Conservation (phyloP, 1,140 invertebrate species). For the Hydropsyche tenuis region DNA sequence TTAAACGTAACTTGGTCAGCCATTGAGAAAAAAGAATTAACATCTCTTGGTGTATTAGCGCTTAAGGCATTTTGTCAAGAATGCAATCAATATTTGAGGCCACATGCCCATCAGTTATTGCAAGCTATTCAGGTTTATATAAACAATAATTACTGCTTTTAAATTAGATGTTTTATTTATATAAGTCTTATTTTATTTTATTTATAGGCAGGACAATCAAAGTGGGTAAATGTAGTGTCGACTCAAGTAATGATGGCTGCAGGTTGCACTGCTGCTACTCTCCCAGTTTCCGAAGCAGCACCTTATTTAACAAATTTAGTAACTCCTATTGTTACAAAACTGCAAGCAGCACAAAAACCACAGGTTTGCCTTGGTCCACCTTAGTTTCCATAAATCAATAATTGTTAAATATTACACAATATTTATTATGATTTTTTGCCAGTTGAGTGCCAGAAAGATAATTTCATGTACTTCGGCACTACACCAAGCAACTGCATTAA, state of each 20-base stretch:
- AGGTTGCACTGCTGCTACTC: slow-evolving; percentile 39
- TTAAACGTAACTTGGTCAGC: slow-evolving; percentile 73
- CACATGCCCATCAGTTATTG: slow-evolving; percentile 75
- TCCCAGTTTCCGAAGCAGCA: slow-evolving; percentile 32
- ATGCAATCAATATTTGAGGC: slow-evolving; percentile 73
- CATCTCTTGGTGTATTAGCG: slow-evolving; percentile 82
- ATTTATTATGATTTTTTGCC: slow-evolving; percentile 10
- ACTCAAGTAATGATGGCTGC: slow-evolving; percentile 30
- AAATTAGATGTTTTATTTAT: neutral
- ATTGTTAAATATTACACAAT: slow-evolving; percentile 3
- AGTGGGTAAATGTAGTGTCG: slow-evolving; percentile 21
- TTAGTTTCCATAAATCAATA: slow-evolving; percentile 6
- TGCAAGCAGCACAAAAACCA: slow-evolving; percentile 39
- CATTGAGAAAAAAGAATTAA: slow-evolving; percentile 71
- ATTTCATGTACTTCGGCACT: slow-evolving; percentile 37
- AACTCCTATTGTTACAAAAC: slow-evolving; percentile 31
- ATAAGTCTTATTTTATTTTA: neutral
- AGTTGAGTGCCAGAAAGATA: slow-evolving; percentile 40
- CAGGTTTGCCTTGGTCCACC: slow-evolving; percentile 36
- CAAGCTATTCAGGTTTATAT: slow-evolving; percentile 64
- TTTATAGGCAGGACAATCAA: slow-evolving; percentile 27
- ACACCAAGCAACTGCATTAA: slow-evolving; percentile 37
- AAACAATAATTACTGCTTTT: neutral
- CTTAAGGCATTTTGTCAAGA: slow-evolving; percentile 85
- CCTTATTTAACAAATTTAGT: slow-evolving; percentile 36